These are phyloP conservation scores for Bos javanicus DNA, from an alignment of 2,113 vertebrate species.

Conservation along the genomic window DNA sequence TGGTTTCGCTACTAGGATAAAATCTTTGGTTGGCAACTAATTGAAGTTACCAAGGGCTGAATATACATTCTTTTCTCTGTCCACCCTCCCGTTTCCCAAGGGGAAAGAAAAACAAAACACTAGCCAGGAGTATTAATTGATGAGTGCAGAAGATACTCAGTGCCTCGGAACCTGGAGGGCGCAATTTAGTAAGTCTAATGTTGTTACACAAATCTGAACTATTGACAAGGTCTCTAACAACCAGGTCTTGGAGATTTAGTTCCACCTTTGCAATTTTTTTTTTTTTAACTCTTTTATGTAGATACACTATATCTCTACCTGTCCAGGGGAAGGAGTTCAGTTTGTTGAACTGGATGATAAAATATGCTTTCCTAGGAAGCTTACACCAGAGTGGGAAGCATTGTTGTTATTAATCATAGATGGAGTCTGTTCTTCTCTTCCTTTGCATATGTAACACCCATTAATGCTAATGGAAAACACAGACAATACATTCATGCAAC, in stretches of 20 bases:
- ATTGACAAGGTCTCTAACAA: constrained; percentile 68
- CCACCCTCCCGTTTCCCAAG: constrained; percentile 23
- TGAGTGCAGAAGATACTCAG: constrained; percentile 38
- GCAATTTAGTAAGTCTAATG: constrained; percentile 62
- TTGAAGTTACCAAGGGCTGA: constrained; percentile 81
- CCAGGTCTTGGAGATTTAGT: constrained; percentile 54
- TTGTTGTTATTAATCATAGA: constrained; percentile 50
- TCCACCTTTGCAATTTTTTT: constrained; percentile 59
- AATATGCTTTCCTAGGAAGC: constrained; percentile 45
- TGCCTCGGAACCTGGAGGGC: constrained; percentile 49
- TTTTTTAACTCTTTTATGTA: constrained; percentile 17
- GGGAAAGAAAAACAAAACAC: constrained; percentile 68
- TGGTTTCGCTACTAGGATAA: constrained; percentile 84
- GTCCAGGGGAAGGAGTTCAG: background rate
- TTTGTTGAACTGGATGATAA: constrained; percentile 41
- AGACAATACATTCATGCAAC: constrained; percentile 22
- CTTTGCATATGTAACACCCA: constrained; percentile 58
- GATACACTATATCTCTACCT: constrained; percentile 40
- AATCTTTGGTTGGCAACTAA: constrained; percentile 84
- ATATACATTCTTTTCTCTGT: constrained; percentile 70
- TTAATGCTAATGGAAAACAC: constrained; percentile 68
- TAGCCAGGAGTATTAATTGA: constrained; percentile 79
- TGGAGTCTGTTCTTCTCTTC: constrained; percentile 42
- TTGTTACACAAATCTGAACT: constrained; percentile 62
- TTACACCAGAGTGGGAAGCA: constrained; percentile 37